phyloP scores from a whole-genome alignment of 2,797 vertebrate species.

The Chelidonichthys spinosus region DNA sequence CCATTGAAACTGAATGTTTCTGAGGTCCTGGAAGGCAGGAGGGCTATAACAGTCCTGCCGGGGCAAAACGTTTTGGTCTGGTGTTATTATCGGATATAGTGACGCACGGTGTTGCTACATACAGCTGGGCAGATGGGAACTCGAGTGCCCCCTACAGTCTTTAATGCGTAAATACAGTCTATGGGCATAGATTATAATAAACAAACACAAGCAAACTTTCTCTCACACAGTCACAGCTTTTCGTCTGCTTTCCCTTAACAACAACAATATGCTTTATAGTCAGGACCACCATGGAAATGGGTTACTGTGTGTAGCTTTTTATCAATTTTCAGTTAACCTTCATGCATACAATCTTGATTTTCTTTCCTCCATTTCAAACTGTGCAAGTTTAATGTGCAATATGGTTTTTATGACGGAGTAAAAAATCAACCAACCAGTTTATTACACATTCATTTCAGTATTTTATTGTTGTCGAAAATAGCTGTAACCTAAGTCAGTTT shows the following conservation, averaged over 20 bases:
- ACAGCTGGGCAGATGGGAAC: conserved; percentile 30
- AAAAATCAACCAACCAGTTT: background rate
- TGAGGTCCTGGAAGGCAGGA: background rate
- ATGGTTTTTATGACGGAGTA: background rate
- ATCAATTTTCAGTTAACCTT: background rate
- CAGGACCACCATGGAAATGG: background rate
- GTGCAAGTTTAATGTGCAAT: background rate
- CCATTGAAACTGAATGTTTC: conserved; percentile 5
- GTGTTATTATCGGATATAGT: conserved; percentile 52
- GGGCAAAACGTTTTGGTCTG: conserved; percentile 21
- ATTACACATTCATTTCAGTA: background rate
- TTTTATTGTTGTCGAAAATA: background rate
- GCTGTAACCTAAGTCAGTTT: background rate
- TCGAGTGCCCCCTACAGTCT: conserved; percentile 70
- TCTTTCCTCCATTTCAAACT: background rate
- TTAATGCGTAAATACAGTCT: background rate
- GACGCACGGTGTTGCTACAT: conserved; percentile 49
- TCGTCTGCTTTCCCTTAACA: background rate
- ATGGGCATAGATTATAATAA: background rate
- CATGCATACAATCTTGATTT: background rate
- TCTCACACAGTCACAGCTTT: background rate
- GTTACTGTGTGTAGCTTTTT: background rate
- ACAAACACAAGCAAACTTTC: background rate
- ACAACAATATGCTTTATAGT: background rate
- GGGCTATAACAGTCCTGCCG: background rate